These are phyloP conservation scores for Trichechus manatus DNA, from an alignment of 2,113 vertebrate species.

Conservation along the genomic window DNA sequence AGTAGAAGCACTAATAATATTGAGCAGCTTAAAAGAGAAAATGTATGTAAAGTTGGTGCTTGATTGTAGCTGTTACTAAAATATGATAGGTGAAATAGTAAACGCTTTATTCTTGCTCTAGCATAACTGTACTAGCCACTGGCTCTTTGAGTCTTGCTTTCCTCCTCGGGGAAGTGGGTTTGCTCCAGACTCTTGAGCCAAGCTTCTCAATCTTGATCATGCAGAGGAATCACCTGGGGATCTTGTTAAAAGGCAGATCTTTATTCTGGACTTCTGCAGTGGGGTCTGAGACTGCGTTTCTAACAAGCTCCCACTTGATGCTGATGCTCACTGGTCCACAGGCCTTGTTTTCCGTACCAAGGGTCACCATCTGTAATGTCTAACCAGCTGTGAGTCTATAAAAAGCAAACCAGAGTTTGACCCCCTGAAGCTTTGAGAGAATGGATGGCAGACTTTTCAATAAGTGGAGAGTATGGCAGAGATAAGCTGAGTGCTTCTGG, in stretches of 20 bases:
- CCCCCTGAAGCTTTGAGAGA: not conserved
- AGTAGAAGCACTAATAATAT: not conserved
- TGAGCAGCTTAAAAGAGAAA: conserved; percentile 24
- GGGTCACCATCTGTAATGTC: not conserved
- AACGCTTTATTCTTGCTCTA: not conserved
- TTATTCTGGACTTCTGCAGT: not conserved
- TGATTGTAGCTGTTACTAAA: not conserved
- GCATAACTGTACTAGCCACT: not conserved
- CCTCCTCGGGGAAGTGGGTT: not conserved
- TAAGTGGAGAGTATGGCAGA: not conserved
- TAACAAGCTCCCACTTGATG: not conserved
- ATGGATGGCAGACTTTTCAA: not conserved
- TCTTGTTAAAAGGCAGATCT: not conserved
- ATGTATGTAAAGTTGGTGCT: not conserved
- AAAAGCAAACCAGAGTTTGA: not conserved
- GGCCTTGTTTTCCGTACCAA: not conserved
- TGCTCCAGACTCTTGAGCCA: not conserved
- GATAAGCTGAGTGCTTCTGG: not conserved
- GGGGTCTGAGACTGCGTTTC: not conserved
- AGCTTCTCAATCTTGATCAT: not conserved
- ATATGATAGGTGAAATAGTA: not conserved
- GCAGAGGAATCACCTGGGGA: not conserved
- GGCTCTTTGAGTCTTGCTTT: not conserved
- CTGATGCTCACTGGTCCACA: not conserved
- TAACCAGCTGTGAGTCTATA: not conserved